Conservation (phyloP, 2,113 vertebrate genomes). For the Galbula dea region DNA sequence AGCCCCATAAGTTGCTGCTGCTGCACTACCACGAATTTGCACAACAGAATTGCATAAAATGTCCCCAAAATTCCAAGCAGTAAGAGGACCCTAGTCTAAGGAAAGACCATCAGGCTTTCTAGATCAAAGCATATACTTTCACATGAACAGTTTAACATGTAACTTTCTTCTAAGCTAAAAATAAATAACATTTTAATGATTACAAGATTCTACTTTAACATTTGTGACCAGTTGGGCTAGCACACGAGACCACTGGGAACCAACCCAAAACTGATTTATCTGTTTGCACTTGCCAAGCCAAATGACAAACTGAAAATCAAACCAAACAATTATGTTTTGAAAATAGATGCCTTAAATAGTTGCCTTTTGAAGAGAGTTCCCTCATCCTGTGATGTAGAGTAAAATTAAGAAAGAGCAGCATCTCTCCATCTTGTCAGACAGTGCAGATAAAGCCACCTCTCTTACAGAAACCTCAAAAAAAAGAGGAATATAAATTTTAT, state of each 20-base stretch:
- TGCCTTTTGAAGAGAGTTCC: not conserved
- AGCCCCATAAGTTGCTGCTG: not conserved
- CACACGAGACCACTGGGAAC: not conserved
- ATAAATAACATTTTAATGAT: not conserved
- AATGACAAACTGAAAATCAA: conserved; percentile 9
- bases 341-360: not conserved
- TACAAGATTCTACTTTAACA: not conserved
- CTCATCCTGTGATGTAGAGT: not conserved
- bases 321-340: not conserved
- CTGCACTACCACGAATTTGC: not conserved
- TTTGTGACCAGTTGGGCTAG: conserved; percentile 19
- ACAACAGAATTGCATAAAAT: not conserved
- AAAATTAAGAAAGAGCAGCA: not conserved
- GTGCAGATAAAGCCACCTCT: not conserved
- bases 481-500: not conserved
- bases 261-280: conserved; percentile 8
- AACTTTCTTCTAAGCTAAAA: not conserved
- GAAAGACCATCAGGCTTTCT: not conserved
- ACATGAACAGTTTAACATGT: not conserved
- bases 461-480: not conserved
- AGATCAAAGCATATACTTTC: not conserved
- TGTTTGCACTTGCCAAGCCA: not conserved
- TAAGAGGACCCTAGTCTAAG: not conserved
- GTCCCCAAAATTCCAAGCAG: not conserved
- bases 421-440: not conserved